phyloP scores from a whole-genome alignment of 2,113 vertebrate species.

The Sterna hirundo region DNA sequence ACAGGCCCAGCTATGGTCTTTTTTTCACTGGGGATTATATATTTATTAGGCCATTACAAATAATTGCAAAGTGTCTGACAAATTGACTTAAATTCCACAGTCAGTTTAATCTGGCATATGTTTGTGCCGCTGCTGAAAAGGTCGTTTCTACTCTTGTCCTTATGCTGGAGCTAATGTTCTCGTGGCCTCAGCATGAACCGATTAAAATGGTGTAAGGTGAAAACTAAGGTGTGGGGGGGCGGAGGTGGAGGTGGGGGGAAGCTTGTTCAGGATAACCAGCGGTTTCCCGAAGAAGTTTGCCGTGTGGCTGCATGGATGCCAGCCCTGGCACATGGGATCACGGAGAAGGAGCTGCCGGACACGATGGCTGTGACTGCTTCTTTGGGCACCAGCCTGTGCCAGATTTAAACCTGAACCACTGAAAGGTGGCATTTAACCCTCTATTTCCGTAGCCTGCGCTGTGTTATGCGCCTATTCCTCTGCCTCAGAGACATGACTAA shows the following conservation, averaged over 20 bases:
- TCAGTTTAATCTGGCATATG: not conserved
- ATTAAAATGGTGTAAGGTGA: not conserved
- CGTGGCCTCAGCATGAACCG: not conserved
- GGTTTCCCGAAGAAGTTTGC: not conserved
- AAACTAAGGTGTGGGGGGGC: not conserved
- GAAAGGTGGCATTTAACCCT: not conserved
- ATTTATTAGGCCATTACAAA: not conserved
- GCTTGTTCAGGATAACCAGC: not conserved
- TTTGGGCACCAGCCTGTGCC: not conserved
- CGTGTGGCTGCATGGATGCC: not conserved
- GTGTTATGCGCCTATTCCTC: not conserved
- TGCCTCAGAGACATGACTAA: not conserved
- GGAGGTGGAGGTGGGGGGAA: not conserved
- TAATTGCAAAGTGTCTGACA: not conserved
- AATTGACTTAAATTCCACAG: not conserved
- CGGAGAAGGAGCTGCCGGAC: rapidly evolving
- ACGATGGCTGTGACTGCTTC: not conserved
- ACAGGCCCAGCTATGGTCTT: not conserved
- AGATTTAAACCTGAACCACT: not conserved
- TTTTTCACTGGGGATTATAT: not conserved
- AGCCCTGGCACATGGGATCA: rapidly evolving
- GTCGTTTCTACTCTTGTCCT: not conserved
- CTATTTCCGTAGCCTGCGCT: too few species aligned
- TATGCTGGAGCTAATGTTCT: not conserved
- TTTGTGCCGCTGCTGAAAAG: not conserved